Percentiles rank a stretch among this genome's conserved stretches.
These are phyloP conservation scores for Pyrgilauda ruficollis DNA, from an alignment of 2,113 vertebrate species.

Conservation along the genomic window DNA sequence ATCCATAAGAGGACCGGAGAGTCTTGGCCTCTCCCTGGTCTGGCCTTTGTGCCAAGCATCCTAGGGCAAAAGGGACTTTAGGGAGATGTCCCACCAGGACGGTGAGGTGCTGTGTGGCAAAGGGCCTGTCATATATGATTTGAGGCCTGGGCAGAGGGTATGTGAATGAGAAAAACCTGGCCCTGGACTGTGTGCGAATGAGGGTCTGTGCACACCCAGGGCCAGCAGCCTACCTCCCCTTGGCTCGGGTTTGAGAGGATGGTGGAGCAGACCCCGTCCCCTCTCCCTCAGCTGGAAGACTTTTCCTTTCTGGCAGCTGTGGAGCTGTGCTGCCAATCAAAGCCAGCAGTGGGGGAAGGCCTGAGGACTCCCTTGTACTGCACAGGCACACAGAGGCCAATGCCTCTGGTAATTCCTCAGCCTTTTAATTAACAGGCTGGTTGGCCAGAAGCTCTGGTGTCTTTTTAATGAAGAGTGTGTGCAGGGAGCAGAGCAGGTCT, in stretches of 20 bases:
- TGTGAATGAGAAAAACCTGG: not conserved
- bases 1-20: accelerated
- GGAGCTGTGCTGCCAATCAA: not conserved
- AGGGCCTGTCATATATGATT: not conserved
- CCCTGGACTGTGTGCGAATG: not conserved
- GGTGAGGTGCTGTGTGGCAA: not conserved
- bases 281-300: not conserved
- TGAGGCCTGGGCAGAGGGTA: not conserved
- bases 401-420: not conserved
- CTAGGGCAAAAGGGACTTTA: not conserved
- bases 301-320: not conserved
- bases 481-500: not conserved
- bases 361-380: not conserved
- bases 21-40: not conserved
- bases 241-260: not conserved
- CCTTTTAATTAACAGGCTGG: slow-evolving; percentile 1
- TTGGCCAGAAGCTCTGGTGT: not conserved
- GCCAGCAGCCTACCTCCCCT: not conserved
- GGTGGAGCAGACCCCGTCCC: not conserved
- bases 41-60: not conserved
- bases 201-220: accelerated
- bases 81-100: not conserved
- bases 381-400: not conserved
- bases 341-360: not conserved
- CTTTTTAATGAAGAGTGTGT: not conserved